Evolutionary conservation across 2,113 vertebrate genomes (phyloP).

Genomic region (Leiothrix lutea): DNA sequence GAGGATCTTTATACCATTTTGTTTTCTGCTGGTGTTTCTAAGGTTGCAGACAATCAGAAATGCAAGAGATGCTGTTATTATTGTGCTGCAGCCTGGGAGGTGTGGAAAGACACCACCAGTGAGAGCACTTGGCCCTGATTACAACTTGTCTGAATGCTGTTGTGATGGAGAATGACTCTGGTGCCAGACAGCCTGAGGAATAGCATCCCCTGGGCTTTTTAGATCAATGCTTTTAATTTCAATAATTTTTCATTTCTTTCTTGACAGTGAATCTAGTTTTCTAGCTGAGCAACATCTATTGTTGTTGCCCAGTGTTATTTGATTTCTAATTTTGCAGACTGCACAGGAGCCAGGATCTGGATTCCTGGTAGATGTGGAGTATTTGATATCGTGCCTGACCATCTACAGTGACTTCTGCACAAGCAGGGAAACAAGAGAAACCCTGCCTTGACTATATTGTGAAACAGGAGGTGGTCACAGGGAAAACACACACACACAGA

Average conservation of each 20-base stretch:
- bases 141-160: neutral
- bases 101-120: neutral
- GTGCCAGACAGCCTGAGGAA: neutral
- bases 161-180: neutral
- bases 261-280: neutral
- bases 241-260: neutral
- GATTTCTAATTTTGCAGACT: neutral
- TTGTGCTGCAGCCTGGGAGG: neutral
- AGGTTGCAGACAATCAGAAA: neutral
- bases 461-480: neutral
- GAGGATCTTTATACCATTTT: neutral
- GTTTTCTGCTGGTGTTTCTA: neutral
- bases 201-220: accelerated
- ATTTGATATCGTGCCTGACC: neutral
- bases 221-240: neutral
- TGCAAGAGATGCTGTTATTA: neutral
- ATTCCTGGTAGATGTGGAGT: neutral
- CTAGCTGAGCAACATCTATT: neutral
- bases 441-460: neutral
- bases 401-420: neutral
- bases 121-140: neutral
- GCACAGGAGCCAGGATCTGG: neutral
- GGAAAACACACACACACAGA: neutral
- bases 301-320: neutral
- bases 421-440: neutral